Evolutionary conservation across 2,797 vertebrate species (phyloP), one percentile per base, ranked within the genome.

Genomic region (Tiaroga cobitis): DNA sequence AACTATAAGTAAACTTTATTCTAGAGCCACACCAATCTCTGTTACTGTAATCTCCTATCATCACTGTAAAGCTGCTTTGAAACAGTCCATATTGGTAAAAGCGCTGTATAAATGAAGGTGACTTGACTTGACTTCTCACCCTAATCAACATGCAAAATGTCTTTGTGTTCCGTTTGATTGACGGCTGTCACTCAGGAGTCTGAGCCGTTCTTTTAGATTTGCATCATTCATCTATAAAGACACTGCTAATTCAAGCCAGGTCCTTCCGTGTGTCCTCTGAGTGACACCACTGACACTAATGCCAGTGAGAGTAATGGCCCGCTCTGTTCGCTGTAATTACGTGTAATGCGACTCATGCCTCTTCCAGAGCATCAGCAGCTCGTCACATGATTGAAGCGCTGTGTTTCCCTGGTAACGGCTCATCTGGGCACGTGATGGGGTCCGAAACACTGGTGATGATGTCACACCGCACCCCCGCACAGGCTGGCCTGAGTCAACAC

Each of bases 291-390:
- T 86, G 83, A 88, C 90, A 90, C 92, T 93, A 91, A 94, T 94
- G 93, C 89, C 90, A 91, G 88, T 56, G 68, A 89, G 90, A 91
- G 90, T 89, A 87, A 90, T 90, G 89, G 90, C 85, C 90, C 39
- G 89, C 88, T 90, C 87, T 80, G 77, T 89, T 79, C 61, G 54
- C 84, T 65, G 86, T 94, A 93, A 94, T 92, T 92, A 92, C 83
- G 88, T 89, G 88, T 93, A 91, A 93, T 91, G 90, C 89, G 89
- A 88, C 61, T 83, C 73, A 82, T 67, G 82, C 82, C 59, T 87
- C 90, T 83, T 65, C 90, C 84, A 88, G 87, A 89, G 81, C 87
- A 90, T 72, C 77, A 51, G 73, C 87, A 75, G 77, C 76, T 76
- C 21, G 16, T 82, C 74, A 78, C 77, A 59, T 84, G 79, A 89